Base-by-base conservation (phyloP, 1,140 invertebrate genomes). In the Ceratitis capitata region DNA sequence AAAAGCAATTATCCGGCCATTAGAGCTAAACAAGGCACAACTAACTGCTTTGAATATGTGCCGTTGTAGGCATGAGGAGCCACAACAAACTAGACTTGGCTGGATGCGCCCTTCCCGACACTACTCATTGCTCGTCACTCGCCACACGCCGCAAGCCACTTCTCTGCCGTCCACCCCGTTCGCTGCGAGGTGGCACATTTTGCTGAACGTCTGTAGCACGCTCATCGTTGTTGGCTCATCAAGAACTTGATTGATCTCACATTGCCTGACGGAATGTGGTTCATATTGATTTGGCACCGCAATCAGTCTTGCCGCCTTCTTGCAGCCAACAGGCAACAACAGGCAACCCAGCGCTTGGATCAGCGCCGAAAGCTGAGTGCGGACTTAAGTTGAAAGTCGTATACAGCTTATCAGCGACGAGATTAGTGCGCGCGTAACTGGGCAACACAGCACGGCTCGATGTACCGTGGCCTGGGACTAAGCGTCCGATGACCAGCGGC, bases 211-310 rank as follows among this genome's bases (percentile, higher is more conserved):
- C n/a, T 53, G 14, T 16, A 35, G 16, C 5, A 3, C 61, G 58
- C 61, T 39, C 14, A 19, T 4, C 51, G 69, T 78, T 78, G 69
- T 78, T 78, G 69, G 5, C 69, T 42, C 69, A 78, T 78, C 69
- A 78, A 78, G 69, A 78, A 78, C 69, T 78, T 78, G 69, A 78
- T 78, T 78, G 69, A 78, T 78, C 32, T 78, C 39, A 39, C 42
- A 78, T 78, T 78, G 69, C 69, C 69, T 78, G 69, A 78, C 39
- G 69, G 69, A 78, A 78, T 78, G 69, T 78, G 69, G 69, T 78
- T 78, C 39, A 78, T 42, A 39, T 78, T 45, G 69, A 78, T 78
- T 78, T 47, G 42, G 69, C 69, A 78, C 19, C n/a, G n/a, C 69
- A 78, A 78, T 9, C 69, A n/a, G 19, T 29, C 39, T n/a, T 12